These are phyloP conservation scores for Magallana angulata DNA, from an alignment of 1,140 invertebrate genomes.

Conservation along the genomic window DNA sequence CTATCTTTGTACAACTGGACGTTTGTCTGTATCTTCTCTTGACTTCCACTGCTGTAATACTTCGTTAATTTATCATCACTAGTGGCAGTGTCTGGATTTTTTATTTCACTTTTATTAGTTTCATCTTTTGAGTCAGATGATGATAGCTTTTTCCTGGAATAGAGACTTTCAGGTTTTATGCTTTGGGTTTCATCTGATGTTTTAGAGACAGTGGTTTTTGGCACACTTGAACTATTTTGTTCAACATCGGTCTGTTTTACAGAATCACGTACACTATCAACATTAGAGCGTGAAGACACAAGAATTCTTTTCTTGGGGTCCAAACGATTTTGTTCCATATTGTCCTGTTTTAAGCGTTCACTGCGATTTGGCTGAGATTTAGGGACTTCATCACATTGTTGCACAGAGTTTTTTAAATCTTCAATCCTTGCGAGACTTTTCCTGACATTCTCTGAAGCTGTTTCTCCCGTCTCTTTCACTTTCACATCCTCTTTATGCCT, in stretches of 20 bases:
- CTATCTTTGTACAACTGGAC: conserved; percentile 1
- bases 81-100: not conserved
- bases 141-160: conserved; percentile 3
- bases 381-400: not conserved
- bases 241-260: conserved; percentile 16
- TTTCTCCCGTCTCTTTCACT: not conserved
- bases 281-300: conserved; percentile 20
- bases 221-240: not conserved
- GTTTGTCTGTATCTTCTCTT: conserved; percentile 29
- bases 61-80: conserved; percentile 18
- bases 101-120: not conserved
- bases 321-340: conserved; percentile 2
- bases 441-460: not conserved
- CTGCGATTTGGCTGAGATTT: not conserved
- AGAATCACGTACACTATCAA: conserved; percentile 28
- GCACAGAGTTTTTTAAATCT: conserved; percentile 9
- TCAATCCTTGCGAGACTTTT: conserved; percentile 2
- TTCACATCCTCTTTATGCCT: not conserved
- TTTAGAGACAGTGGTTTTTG: conserved; percentile 19
- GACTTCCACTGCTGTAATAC: conserved; percentile 1
- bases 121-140: conserved; percentile 1
- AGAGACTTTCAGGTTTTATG: conserved; percentile 4
- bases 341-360: conserved; percentile 21
- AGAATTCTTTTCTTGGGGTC: conserved; percentile 33
- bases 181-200: not conserved